Conservation (phyloP, 2,113 vertebrate species). For the Urocynchramus pylzowi region DNA sequence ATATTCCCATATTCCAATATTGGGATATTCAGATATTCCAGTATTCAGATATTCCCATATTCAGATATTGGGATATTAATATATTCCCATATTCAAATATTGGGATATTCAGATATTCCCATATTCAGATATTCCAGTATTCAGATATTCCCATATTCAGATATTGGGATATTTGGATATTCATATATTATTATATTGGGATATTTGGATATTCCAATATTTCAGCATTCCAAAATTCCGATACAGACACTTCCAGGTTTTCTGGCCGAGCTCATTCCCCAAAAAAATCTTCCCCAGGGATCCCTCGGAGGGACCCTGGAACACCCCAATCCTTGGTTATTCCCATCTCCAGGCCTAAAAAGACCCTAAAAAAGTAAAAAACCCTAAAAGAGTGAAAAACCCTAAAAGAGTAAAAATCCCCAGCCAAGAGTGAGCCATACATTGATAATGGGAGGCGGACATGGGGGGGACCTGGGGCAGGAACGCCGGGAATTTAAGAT, state of each 20-base stretch:
- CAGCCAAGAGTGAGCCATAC: too few species aligned
- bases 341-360: not conserved
- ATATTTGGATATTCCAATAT: not conserved
- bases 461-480: too few species aligned
- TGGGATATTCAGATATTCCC: too few species aligned
- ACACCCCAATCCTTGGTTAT: not conserved
- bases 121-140: too few species aligned
- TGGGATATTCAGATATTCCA: accelerated
- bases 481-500: not conserved
- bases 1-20: not conserved
- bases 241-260: not conserved
- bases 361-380: not conserved
- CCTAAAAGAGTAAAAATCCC: not conserved
- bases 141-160: accelerated
- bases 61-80: not conserved
- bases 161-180: not conserved
- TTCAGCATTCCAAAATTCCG: not conserved
- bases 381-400: not conserved
- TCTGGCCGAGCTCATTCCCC: not conserved
- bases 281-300: not conserved
- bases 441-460: not conserved
- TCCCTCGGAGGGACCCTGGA: too few species aligned
- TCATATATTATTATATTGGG: too few species aligned
- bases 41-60: not conserved
- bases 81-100: not conserved